phyloP scores from a whole-genome alignment of 2,888 invertebrate species.

The Xylophagus ater region DNA sequence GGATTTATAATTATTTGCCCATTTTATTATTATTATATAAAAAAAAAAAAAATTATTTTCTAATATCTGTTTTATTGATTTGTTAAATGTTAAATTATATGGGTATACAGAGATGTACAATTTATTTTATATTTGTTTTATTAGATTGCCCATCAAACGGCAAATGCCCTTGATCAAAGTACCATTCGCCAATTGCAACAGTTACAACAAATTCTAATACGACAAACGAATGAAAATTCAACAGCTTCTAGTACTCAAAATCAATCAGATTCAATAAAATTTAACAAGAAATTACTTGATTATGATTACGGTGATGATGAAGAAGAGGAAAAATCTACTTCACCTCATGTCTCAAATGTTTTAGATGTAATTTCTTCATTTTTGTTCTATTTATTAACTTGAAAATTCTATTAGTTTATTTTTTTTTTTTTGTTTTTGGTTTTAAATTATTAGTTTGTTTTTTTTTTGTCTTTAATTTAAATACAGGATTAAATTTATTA shows the following conservation, averaged over 20 bases:
- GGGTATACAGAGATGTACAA: too few species aligned
- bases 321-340: conserved; percentile 41
- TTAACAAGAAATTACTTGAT: conserved; percentile 74
- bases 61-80: too few species aligned
- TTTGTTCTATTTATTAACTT: conserved; percentile 9
- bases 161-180: conserved; percentile 26
- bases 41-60: too few species aligned
- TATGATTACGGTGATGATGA: conserved; percentile 91
- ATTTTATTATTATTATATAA: too few species aligned
- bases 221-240: conserved; percentile 25
- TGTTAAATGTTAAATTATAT: too few species aligned
- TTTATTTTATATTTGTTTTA: conserved; percentile 17
- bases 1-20: neutral
- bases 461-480: neutral
- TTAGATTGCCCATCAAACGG: conserved; percentile 32
- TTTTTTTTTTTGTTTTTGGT: conserved; percentile 5
- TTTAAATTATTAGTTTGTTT: neutral
- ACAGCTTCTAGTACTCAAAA: conserved; percentile 16
- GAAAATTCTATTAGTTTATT: neutral
- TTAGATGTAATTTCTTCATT: conserved; percentile 21
- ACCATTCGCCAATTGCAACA: conserved; percentile 47
- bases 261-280: conserved; percentile 47
- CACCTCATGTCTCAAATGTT: conserved; percentile 22
- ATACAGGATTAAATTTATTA: neutral
- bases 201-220: conserved; percentile 48